phyloP scores from a whole-genome alignment of 2,888 invertebrate genomes.

The Pegoplata infirma region DNA sequence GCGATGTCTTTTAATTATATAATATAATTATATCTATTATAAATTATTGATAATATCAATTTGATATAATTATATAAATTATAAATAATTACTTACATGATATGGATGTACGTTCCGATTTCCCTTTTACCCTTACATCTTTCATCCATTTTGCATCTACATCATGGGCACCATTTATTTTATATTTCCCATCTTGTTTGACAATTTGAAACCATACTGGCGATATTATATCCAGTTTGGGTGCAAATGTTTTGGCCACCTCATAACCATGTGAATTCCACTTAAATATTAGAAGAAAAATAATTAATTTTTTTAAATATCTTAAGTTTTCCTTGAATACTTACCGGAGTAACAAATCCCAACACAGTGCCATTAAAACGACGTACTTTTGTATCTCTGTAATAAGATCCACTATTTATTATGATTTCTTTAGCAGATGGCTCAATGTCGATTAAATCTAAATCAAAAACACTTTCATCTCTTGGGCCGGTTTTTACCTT shows the following conservation, averaged over 20 bases:
- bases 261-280: slow-evolving; percentile 98
- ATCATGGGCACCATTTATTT: slow-evolving; percentile 87
- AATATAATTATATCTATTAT: too few relatives aligned
- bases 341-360: slow-evolving; percentile 94
- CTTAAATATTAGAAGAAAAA: slow-evolving; percentile 78
- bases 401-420: slow-evolving; percentile 86
- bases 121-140: slow-evolving; percentile 81
- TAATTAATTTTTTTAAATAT: background rate
- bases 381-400: slow-evolving; percentile 82
- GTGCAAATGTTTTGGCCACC: slow-evolving; percentile 91
- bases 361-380: slow-evolving; percentile 87
- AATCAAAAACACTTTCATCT: slow-evolving; percentile 83
- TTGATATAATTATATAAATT: background rate
- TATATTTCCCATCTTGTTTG: slow-evolving; percentile 82
- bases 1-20: too few relatives aligned
- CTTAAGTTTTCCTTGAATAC: slow-evolving; percentile 61
- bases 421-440: slow-evolving; percentile 86
- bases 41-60: too few relatives aligned
- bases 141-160: slow-evolving; percentile 91
- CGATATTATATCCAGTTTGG: slow-evolving; percentile 93
- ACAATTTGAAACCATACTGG: slow-evolving; percentile 97
- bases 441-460: slow-evolving; percentile 83
- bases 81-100: slow-evolving; percentile 29
- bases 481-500: slow-evolving; percentile 80
- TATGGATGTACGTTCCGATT: slow-evolving; percentile 63